phyloP scores from a whole-genome alignment of 2,797 vertebrate species.

The Diplodus puntazzo region DNA sequence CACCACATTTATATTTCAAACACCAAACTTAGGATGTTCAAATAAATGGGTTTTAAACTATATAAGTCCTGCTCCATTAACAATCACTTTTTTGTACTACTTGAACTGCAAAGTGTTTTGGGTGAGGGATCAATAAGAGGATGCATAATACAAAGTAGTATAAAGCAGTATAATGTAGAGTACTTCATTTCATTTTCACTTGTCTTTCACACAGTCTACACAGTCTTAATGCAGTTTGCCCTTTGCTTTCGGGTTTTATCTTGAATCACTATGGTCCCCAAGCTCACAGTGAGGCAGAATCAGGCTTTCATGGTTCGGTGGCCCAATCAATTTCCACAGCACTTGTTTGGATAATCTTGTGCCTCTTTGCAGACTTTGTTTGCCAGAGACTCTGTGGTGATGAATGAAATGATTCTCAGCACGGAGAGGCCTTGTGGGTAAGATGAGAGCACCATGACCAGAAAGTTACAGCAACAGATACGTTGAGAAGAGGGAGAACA shows the following conservation, averaged over 20 bases:
- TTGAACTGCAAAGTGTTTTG: neutral
- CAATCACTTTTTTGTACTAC: too few relatives aligned
- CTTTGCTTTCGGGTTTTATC: neutral
- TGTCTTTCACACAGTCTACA: neutral
- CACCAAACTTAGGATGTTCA: too few relatives aligned
- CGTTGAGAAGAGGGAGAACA: neutral
- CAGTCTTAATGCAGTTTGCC: neutral
- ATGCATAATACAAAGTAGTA: neutral
- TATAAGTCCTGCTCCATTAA: too few relatives aligned
- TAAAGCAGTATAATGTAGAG: neutral
- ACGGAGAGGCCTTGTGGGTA: conserved; percentile 1
- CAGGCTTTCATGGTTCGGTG: conserved; percentile 52
- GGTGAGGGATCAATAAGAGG: neutral
- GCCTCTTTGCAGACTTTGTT: conserved; percentile 14
- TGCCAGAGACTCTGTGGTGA: conserved; percentile 21
- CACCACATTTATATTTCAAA: too few relatives aligned
- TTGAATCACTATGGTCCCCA: neutral
- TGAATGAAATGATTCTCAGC: neutral
- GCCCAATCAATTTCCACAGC: conserved; percentile 55
- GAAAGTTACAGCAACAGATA: neutral
- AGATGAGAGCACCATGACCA: neutral
- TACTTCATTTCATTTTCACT: neutral
- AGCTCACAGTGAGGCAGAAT: conserved; percentile 1
- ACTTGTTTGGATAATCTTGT: conserved; percentile 37
- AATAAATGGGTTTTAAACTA: too few relatives aligned